Percentiles rank a stretch among this genome's conserved stretches.
Conservation (phyloP, 2,888 invertebrate genomes). For the Orchesellides sinensis region DNA sequence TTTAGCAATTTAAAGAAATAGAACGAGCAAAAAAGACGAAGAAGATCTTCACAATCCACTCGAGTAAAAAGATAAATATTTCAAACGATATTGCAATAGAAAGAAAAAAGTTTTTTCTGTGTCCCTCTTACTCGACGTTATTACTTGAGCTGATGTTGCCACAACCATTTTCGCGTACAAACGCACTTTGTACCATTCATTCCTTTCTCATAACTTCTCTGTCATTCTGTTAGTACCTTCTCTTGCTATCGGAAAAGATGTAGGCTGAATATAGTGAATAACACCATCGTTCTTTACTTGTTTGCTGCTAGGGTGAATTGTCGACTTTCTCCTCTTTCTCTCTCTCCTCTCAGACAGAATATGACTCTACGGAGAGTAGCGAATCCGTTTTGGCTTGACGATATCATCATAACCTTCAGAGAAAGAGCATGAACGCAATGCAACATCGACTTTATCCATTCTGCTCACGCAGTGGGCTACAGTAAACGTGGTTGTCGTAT, state of each 20-base stretch:
- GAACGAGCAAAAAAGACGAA: slow-evolving; percentile 53
- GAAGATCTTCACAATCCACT: slow-evolving; percentile 55
- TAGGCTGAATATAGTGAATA: no score
- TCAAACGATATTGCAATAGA: slow-evolving; percentile 55
- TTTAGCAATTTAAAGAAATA: slow-evolving; percentile 61
- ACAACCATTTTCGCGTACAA: slow-evolving; percentile 56
- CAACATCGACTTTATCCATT: slow-evolving; percentile 39
- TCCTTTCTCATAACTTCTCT: slow-evolving; percentile 54
- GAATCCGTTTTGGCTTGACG: slow-evolving; percentile 52
- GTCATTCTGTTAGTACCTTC: slow-evolving; percentile 46
- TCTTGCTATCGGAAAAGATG: no score
- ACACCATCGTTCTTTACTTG: background rate
- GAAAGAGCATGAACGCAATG: slow-evolving; percentile 39
- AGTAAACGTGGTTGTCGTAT: slow-evolving; percentile 20
- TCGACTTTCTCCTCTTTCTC: slow-evolving; percentile 41
- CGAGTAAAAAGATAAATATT: slow-evolving; percentile 62
- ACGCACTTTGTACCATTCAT: slow-evolving; percentile 32
- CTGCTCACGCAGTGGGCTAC: slow-evolving; percentile 34
- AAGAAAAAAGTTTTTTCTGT: slow-evolving; percentile 27
- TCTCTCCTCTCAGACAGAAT: no score
- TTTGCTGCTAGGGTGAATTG: slow-evolving; percentile 12
- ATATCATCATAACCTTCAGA: slow-evolving; percentile 63
- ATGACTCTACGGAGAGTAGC: slow-evolving; percentile 57
- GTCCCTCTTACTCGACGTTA: slow-evolving; percentile 30
- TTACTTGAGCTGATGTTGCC: slow-evolving; percentile 63